Percentiles rank a stretch among this genome's conserved stretches.
Conservation (phyloP, 2,888 invertebrate genomes). For the Drepana falcataria region DNA sequence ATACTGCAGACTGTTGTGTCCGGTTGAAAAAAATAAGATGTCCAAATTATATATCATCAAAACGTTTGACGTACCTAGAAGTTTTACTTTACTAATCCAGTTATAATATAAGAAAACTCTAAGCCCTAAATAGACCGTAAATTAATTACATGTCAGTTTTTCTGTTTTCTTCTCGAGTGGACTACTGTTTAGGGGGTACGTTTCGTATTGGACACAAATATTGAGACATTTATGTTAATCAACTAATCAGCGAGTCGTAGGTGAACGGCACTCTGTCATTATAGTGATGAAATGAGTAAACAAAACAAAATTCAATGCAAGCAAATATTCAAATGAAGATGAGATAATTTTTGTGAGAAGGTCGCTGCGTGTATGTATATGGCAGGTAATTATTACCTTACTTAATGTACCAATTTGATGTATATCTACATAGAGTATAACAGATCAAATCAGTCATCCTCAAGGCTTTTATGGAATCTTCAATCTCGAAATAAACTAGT, state of each 20-base stretch:
- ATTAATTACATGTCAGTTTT: neutral
- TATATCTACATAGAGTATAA: too few species aligned
- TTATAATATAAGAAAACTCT: too few species aligned
- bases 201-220: neutral
- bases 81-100: too few species aligned
- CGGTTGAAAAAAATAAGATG: too few species aligned
- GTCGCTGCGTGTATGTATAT: slow-evolving; percentile 40
- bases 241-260: neutral
- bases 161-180: neutral
- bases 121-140: too few species aligned
- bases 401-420: neutral
- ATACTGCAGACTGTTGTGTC: too few species aligned
- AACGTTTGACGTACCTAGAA: too few species aligned
- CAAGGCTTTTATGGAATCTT: too few species aligned
- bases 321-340: slow-evolving; percentile 10
- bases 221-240: neutral
- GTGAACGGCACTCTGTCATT: neutral
- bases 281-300: neutral
- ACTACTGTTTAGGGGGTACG: too few species aligned
- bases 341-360: slow-evolving; percentile 33
- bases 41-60: too few species aligned
- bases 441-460: too few species aligned
- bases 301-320: slow-evolving; percentile 10
- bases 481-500: too few species aligned
- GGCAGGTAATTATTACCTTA: slow-evolving; percentile 26